phyloP scores from a whole-genome alignment of 2,113 vertebrate species.

The Upupa epops region DNA sequence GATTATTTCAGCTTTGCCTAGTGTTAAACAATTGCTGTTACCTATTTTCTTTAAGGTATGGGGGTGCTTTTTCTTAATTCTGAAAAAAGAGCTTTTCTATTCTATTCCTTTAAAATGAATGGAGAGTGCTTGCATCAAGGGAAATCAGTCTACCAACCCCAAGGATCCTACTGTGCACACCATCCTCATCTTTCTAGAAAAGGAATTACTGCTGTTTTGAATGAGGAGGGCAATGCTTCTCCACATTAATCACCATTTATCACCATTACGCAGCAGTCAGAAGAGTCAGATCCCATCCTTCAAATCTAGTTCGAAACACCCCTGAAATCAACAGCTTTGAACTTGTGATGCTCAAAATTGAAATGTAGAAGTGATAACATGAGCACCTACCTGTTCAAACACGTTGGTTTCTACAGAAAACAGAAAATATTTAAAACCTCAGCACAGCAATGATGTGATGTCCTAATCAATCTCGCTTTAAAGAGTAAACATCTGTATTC shows the following conservation, averaged over 20 bases:
- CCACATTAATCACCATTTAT: not conserved
- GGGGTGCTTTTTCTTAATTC: not conserved
- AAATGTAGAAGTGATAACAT: not conserved
- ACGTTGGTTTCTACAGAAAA: not conserved
- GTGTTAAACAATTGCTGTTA: not conserved
- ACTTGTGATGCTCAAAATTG: not conserved
- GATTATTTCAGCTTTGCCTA: not conserved
- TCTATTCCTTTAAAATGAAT: not conserved
- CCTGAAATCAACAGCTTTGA: not conserved
- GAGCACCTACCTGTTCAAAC: not conserved
- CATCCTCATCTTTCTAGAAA: not conserved
- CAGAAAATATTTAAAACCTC: not conserved
- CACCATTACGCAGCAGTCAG: not conserved
- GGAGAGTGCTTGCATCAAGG: not conserved
- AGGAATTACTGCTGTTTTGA: not conserved
- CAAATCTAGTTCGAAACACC: not conserved
- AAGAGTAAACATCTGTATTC: not conserved
- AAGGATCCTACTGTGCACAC: not conserved
- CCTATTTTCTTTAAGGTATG: not conserved
- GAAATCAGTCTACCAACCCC: not conserved
- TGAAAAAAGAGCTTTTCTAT: not conserved
- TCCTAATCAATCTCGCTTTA: not conserved
- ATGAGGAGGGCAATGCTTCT: not conserved
- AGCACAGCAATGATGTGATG: not conserved
- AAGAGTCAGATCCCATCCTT: not conserved